Conservation (phyloP, 2,113 vertebrate species). For the Isurus oxyrinchus region DNA sequence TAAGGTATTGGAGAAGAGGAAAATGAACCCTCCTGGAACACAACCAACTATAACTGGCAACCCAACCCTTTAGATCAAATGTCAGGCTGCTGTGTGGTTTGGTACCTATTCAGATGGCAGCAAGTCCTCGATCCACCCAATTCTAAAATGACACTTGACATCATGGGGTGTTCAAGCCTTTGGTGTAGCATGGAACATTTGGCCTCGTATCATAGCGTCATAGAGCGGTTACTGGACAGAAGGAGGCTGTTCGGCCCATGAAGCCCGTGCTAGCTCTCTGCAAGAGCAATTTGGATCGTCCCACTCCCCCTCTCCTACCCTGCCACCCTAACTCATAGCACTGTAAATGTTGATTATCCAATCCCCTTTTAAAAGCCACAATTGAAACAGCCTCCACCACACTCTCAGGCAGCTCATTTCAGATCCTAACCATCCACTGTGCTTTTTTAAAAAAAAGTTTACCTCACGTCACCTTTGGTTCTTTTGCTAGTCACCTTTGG, state of each 20-base stretch:
- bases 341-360: too few species aligned
- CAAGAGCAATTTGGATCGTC: too few species aligned
- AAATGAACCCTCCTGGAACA: background rate
- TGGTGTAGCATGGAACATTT: background rate
- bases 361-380: too few species aligned
- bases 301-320: too few species aligned
- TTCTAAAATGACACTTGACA: background rate
- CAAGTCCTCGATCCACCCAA: background rate
- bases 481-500: background rate
- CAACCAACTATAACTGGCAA: background rate
- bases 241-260: too few species aligned
- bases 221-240: too few species aligned
- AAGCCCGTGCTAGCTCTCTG: too few species aligned
- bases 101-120: background rate
- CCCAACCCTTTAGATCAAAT: background rate
- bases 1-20: background rate
- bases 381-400: background rate
- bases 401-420: background rate
- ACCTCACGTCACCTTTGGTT: background rate
- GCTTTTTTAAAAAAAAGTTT: background rate
- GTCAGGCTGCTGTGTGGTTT: background rate
- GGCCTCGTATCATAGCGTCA: background rate
- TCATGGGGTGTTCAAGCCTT: background rate
- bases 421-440: too few species aligned
- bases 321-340: too few species aligned